Evolutionary conservation across 2,888 invertebrate genomes (phyloP).

Genomic region (Patella caerulea): DNA sequence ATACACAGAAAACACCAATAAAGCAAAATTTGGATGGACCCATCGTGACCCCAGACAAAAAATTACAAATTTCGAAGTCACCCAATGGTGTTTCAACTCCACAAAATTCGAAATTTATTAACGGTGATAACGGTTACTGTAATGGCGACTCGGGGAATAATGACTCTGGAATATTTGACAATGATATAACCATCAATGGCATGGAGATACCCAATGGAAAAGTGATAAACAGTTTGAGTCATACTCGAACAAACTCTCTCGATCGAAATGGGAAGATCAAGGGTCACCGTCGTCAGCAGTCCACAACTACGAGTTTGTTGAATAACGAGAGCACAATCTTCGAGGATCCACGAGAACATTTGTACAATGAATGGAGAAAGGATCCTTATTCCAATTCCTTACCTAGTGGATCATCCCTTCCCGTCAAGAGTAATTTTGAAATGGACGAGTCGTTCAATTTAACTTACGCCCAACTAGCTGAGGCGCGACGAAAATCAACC

Average conservation of each 20-base stretch:
- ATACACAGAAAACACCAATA: neutral
- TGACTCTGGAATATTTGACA: neutral
- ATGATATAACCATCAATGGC: neutral
- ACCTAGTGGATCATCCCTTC: constrained; percentile 52
- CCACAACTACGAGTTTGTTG: constrained; percentile 43
- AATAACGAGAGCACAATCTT: constrained; percentile 51
- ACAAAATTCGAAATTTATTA: neutral
- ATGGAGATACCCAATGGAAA: constrained; percentile 4
- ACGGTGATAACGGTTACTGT: neutral
- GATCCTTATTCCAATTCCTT: constrained; percentile 49
- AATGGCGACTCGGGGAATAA: neutral
- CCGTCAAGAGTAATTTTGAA: constrained; percentile 57
- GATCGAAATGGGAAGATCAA: constrained; percentile 2
- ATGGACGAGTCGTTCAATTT: constrained; percentile 58
- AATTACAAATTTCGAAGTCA: neutral
- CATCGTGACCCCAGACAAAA: neutral
- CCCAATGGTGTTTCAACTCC: constrained; percentile 18
- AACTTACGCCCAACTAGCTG: constrained; percentile 64
- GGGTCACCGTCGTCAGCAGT: constrained; percentile 53
- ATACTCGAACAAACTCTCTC: neutral
- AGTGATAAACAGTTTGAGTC: neutral
- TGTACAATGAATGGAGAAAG: constrained; percentile 34
- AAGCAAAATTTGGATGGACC: neutral
- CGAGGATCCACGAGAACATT: constrained; percentile 58
- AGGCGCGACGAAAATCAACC: constrained; percentile 55